Evolutionary conservation across 1,140 invertebrate species (phyloP), one percentile per base, ranked within the genome.

Genomic region (Bicyclus anynana): DNA sequence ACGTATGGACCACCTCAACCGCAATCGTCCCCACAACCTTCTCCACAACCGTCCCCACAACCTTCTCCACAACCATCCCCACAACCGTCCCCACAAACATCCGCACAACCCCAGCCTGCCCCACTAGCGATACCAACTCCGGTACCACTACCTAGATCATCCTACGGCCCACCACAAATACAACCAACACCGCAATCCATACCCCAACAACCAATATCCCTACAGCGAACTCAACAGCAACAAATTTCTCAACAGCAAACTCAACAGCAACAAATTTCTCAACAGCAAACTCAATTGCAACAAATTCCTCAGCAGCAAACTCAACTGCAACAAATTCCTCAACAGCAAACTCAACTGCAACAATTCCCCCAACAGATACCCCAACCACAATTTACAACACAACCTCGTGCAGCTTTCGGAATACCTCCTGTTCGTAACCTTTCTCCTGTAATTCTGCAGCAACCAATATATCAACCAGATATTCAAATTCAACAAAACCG

Each of bases 121-220:
- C n/a, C n/a, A n/a, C n/a, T n/a, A n/a, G n/a, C n/a, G n/a, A n/a
- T n/a, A 27, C 38, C 42, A 9, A 12, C 42, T 12, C 6, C 17
- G 21, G 2, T 9, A 23, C 50, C 48, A 50, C 53, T 37, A 20
- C 53, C 53, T 10, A 46, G 26, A 20, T n/a, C 7, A 10, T 33
- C 29, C 10, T n/a, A 33, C 10, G 20, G 37, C 12, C 17, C 14
- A 37, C 35, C 35, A n/a, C 35, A 37, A 23, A n/a, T n/a, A n/a
- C 59, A 51, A 38, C 58, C 57, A n/a, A 37, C 21, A 16, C 53
- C 59, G 42, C 54, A 53, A 13, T 59, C 64, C 7, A 23, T 23
- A 23, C 7, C 23, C 23, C 37, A 13, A 17, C 37, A 40, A 27
- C 57, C 40, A 2, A 40, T 50, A 23, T 26, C 48, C 2, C n/a